Conservation (phyloP, 2,888 invertebrate species). For the Diabrotica balteata region DNA sequence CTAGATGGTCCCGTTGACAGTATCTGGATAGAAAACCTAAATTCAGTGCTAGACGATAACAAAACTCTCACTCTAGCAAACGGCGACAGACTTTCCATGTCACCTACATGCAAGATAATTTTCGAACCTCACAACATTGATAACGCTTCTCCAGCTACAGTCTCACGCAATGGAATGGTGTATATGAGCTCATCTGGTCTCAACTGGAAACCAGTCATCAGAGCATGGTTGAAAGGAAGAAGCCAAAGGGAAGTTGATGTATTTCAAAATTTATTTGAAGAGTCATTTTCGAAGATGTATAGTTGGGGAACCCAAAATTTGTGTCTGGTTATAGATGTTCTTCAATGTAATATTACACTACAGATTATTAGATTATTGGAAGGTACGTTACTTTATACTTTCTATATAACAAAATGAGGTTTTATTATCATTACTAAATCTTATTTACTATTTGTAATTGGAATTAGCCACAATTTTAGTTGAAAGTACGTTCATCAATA, state of each 20-base stretch:
- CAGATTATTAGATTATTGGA: constrained; percentile 86
- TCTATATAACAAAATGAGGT: no score
- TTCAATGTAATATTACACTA: constrained; percentile 89
- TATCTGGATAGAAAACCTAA: constrained; percentile 98
- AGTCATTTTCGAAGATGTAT: constrained; percentile 76
- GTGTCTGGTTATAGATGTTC: constrained; percentile 80
- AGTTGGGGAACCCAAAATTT: constrained; percentile 88
- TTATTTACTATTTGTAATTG: no score
- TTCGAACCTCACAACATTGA: constrained; percentile 98
- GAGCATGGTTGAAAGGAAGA: constrained; percentile 80
- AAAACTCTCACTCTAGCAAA: constrained; percentile 94
- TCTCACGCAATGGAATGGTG: constrained; percentile 74
- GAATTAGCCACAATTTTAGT: no score
- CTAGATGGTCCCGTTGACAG: constrained; percentile 96
- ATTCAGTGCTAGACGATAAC: constrained; percentile 96
- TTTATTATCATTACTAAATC: no score
- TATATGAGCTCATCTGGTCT: constrained; percentile 97
- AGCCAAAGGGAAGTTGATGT: constrained; percentile 66
- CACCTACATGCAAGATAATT: constrained; percentile 92
- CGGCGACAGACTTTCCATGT: constrained; percentile 94
- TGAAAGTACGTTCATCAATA: no score
- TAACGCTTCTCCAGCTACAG: constrained; percentile 97
- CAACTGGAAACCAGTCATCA: constrained; percentile 90
- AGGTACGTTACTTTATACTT: constrained; percentile 56
- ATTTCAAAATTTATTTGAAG: constrained; percentile 77